Percentiles rank a stretch among this genome's conserved stretches.
phyloP scores from a whole-genome alignment of 2,113 vertebrate species.

The Varanus salvator region DNA sequence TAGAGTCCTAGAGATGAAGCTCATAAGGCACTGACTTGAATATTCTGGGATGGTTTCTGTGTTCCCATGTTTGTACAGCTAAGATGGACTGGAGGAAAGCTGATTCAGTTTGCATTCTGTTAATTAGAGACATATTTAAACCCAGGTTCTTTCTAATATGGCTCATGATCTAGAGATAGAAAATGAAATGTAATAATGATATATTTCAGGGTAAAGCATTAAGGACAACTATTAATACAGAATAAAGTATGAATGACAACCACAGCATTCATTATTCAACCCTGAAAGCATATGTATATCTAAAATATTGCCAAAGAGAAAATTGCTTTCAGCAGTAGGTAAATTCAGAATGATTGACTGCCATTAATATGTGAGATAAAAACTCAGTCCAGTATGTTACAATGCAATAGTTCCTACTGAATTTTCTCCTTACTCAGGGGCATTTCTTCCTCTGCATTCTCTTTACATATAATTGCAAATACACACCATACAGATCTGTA shows the following conservation, averaged over 20 bases:
- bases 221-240: not conserved
- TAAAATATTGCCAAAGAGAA: not conserved
- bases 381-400: not conserved
- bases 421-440: not conserved
- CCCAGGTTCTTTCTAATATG: not conserved
- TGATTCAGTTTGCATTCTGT: not conserved
- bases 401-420: not conserved
- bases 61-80: not conserved
- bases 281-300: not conserved
- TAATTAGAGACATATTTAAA: not conserved
- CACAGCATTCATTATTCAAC: not conserved
- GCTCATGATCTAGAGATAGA: not conserved
- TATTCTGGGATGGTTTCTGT: not conserved
- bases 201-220: not conserved
- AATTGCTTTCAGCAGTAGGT: not conserved
- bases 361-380: not conserved
- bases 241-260: not conserved
- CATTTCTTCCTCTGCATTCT: not conserved
- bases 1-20: not conserved
- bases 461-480: not conserved
- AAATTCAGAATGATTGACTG: not conserved
- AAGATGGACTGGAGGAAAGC: not conserved
- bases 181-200: not conserved
- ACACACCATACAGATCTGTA: not conserved
- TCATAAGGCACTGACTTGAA: not conserved